Evolutionary conservation across 2,113 vertebrate genomes (phyloP).

Genomic region (Lutjanus erythropterus): DNA sequence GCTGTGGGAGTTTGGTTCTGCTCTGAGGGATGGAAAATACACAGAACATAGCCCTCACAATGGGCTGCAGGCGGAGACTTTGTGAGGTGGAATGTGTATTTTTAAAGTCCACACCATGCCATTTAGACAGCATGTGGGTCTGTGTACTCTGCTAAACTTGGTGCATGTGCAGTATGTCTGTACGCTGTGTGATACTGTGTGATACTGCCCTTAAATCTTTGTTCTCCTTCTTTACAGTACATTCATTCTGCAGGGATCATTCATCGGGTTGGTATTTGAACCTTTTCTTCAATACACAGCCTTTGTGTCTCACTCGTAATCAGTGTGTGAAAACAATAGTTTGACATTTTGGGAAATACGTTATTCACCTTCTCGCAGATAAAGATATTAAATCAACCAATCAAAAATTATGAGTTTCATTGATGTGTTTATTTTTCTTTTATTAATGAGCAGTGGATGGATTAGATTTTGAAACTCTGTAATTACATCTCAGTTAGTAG

Average conservation of each 20-base stretch:
- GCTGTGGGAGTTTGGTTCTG: background rate
- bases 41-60: background rate
- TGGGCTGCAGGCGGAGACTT: background rate
- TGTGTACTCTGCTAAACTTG: background rate
- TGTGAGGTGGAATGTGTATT: no score
- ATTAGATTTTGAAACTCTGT: no score
- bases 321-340: background rate
- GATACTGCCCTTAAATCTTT: background rate
- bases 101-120: background rate
- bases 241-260: slow-evolving; percentile 88
- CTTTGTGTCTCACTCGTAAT: background rate
- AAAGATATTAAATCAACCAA: no score
- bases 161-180: background rate
- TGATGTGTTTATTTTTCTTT: no score
- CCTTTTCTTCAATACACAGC: background rate
- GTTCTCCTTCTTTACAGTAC: slow-evolving; percentile 76
- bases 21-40: background rate
- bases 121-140: background rate
- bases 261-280: slow-evolving; percentile 81
- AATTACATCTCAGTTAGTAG: no score
- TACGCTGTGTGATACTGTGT: background rate
- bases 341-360: background rate
- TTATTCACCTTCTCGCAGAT: background rate
- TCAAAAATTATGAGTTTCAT: no score
- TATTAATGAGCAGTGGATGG: no score